Base-by-base conservation (phyloP, 2,888 invertebrate species). In the Agrotis ipsilon region DNA sequence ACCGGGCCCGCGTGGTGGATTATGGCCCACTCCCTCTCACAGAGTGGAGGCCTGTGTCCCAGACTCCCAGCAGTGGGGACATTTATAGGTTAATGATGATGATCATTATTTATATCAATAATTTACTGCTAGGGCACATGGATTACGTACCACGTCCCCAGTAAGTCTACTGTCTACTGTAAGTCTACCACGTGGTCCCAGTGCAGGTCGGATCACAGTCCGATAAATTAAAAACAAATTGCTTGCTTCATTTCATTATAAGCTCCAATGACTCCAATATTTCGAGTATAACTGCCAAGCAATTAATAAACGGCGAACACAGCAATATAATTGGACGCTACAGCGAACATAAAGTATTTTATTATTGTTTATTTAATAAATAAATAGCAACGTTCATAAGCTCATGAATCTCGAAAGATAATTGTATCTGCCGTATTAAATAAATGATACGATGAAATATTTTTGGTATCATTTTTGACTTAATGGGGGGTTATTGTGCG, bases 241-340 rank as follows among this genome's bases (percentile, higher is more conserved):
- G 48, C 43, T 27, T 32, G 13, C 16, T 48, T 43, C 21, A 32
- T 71, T 65, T 49, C 4, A 54, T 68, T 27, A 54, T 51, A 73
- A 24, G 57, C 48, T 64, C 49, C 74, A 66, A 62, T 73, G 62
- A 79, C 52, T 58, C 13, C 14, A 57, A 64, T 52, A 54, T 16
- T 61, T 43, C 21, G n/a, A 14, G 27, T 43, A 32, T 54, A 55
- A 59, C 3, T 54, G 43, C 2, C 32, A 39, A 66, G 32, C 21
- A 65, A 72, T 62, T 62, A 54, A 66, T 62, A 48, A 78, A 64
- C 2, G 7, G 7, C 16, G 54, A 13, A 4, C 46, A 55, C 24
- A 51, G 39, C 5, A 11, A 45, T 39, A 39, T 55, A 60, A 77
- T 79, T 51, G 14, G 14, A 79, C 46, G 39, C 13, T 54, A 63